These are phyloP conservation scores for Cynopterus sphinx DNA, from an alignment of 2,797 vertebrate species.

Conservation along the genomic window DNA sequence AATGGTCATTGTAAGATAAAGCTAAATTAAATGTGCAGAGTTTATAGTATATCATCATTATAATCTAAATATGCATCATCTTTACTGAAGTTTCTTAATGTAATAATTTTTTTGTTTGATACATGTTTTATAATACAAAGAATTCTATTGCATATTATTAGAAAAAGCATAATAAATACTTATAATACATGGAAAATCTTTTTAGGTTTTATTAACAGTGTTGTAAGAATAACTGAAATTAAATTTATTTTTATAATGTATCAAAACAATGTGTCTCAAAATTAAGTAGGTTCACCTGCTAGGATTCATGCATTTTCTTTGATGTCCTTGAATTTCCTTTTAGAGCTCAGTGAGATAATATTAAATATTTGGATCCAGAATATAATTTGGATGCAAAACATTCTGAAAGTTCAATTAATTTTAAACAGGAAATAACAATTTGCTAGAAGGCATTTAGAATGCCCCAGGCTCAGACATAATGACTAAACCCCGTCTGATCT, in stretches of 20 bases:
- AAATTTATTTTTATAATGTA: background rate
- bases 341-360: conserved; percentile 21
- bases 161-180: background rate
- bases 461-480: conserved; percentile 35
- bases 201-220: background rate
- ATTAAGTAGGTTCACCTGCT: background rate
- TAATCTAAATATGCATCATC: background rate
- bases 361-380: conserved; percentile 27
- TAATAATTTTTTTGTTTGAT: background rate
- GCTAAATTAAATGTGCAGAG: background rate
- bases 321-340: conserved; percentile 2
- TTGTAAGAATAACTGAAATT: background rate
- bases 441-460: conserved; percentile 44
- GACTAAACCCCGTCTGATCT: conserved; percentile 29
- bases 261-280: conserved; percentile 41
- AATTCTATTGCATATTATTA: background rate
- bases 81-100: background rate
- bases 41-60: background rate
- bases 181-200: background rate
- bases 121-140: background rate
- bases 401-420: conserved; percentile 65
- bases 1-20: background rate
- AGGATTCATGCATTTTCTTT: background rate
- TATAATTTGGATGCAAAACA: conserved; percentile 62
- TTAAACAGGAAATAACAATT: conserved; percentile 47